Evolutionary conservation across 1,140 invertebrate genomes (phyloP), one percentile per base, ranked within the genome.

Genomic region (Pachyrhynchus sulphureomaculatus): DNA sequence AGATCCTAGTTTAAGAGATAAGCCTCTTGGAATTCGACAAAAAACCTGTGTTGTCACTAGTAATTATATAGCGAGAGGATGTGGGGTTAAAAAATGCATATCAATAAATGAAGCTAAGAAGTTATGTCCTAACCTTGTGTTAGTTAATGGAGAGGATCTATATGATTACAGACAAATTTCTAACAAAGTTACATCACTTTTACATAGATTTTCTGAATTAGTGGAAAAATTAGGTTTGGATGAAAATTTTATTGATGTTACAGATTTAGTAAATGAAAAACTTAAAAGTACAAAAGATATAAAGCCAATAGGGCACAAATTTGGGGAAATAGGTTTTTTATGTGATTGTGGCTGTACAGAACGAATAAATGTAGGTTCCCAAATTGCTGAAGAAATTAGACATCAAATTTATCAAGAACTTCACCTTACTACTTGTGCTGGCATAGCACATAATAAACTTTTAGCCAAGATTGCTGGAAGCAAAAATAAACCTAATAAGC

Each of bases 371-470:
- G 75, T 85, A 49, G 88, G 87, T 57, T 83, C 86, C 47, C 80
- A 81, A 64, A 84, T 92, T 60, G 88, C 88, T 9, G 79, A 79
- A 60, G 84, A 89, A 68, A 88, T 91, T 66, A 82, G 90, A 32
- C 76, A 84, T 44, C 80, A 81, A 61, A 82, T 92, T 41, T 79
- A 78, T 52, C 77, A 82, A 56, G 82, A 87, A 47, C 76, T 92
- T 34, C 83, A 85, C 32, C 80, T 92, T 33, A 92, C 89, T 5
- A 86, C 84, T 67, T 91, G 89, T 80, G 91, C 89, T 48, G 91
- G 91, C 10, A 84, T 93, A 62, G 84, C 88, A 29, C 87, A 91
- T 64, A 94, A 93, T 72, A 94, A 94, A 77, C 72, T 93, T 42
- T 73, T 93, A 65, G 87, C 91, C 2, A 93, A 94, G 77, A 75